Conservation (phyloP, 2,888 invertebrate genomes). For the Eledone cirrhosa region DNA sequence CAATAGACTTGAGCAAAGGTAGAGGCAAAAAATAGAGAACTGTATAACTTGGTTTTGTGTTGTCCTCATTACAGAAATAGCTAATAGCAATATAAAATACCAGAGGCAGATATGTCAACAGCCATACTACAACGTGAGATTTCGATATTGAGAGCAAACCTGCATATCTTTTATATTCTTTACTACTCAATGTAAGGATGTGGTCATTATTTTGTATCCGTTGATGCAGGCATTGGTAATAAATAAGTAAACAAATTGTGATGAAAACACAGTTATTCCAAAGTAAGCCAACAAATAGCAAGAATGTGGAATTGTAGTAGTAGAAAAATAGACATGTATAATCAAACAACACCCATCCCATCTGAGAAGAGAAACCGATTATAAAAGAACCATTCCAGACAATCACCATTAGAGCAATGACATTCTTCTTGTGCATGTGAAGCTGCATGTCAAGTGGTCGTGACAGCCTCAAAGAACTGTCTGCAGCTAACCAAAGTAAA, state of each 20-base stretch:
- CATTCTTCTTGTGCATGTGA: constrained; percentile 52
- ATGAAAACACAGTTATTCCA: constrained; percentile 40
- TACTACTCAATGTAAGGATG: constrained; percentile 37
- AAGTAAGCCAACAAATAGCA: constrained; percentile 40
- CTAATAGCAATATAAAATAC: constrained; percentile 44
- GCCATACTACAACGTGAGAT: constrained; percentile 45
- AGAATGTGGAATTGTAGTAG: constrained; percentile 45
- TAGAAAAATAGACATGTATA: constrained; percentile 42
- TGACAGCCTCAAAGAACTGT: constrained; percentile 49
- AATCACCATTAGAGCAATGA: constrained; percentile 51
- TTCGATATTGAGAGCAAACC: constrained; percentile 42
- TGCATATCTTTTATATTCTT: constrained; percentile 43
- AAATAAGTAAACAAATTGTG: constrained; percentile 40
- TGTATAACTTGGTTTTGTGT: constrained; percentile 33
- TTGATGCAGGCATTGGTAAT: background rate
- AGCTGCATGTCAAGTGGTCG: constrained; percentile 42
- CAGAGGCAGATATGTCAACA: constrained; percentile 48
- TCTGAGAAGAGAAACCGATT: constrained; percentile 57
- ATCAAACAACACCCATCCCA: constrained; percentile 47
- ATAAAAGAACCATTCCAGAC: constrained; percentile 59
- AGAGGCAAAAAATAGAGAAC: constrained; percentile 47
- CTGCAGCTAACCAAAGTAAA: constrained; percentile 49
- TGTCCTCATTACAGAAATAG: constrained; percentile 34
- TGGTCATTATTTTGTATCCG: constrained; percentile 29
- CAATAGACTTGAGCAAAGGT: constrained; percentile 48